These are phyloP conservation scores for Trachurus trachurus DNA, from an alignment of 2,797 vertebrate species.

Conservation along the genomic window DNA sequence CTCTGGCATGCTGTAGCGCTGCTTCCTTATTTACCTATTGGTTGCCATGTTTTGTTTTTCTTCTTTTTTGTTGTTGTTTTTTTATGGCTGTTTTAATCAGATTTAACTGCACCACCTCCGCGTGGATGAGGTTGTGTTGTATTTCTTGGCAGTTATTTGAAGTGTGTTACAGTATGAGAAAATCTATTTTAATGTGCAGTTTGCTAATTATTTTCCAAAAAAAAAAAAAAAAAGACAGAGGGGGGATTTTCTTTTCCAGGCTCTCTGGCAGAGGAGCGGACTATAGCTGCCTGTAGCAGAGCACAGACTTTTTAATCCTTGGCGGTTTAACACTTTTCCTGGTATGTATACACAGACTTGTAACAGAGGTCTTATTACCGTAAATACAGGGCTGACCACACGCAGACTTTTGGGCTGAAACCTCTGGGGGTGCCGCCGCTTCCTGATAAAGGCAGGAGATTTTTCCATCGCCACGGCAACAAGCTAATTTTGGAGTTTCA, in stretches of 20 bases:
- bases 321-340: constrained; percentile 55
- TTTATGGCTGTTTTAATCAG: constrained; percentile 28
- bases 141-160: constrained; percentile 26
- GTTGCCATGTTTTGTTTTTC: constrained; percentile 10
- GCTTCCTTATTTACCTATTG: constrained; percentile 63
- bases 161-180: constrained; percentile 13
- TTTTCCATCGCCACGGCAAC: constrained; percentile 75
- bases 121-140: constrained; percentile 15
- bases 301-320: constrained; percentile 40
- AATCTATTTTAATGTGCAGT: constrained; percentile 42
- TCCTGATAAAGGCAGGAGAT: constrained; percentile 80
- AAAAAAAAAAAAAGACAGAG: constrained; percentile 8
- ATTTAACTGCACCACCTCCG: constrained; percentile 26
- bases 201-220: constrained; percentile 40
- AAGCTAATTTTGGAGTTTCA: constrained; percentile 83
- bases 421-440: constrained; percentile 61
- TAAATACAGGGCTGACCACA: constrained; percentile 64
- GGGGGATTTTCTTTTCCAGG: constrained; percentile 30
- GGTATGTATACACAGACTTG: constrained; percentile 59
- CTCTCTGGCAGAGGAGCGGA: constrained; percentile 20
- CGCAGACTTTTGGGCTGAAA: constrained; percentile 46
- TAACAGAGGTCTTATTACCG: constrained; percentile 54
- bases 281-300: constrained; percentile 6
- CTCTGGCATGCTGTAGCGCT: constrained; percentile 59
- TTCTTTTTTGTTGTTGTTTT: background rate